Base-by-base conservation (phyloP, 2,797 vertebrate genomes). In the Hephaestus fuliginosus region DNA sequence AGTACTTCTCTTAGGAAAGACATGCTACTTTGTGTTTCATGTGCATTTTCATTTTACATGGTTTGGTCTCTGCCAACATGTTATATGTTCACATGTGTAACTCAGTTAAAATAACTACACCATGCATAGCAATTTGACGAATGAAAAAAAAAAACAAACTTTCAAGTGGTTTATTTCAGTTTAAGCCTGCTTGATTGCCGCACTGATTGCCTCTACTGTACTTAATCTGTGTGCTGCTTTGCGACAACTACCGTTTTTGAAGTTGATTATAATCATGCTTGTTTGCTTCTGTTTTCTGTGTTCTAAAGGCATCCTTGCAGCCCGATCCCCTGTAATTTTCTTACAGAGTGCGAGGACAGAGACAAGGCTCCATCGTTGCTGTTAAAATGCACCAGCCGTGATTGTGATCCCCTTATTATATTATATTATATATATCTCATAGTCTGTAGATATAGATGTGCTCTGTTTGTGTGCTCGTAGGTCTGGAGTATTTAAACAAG, bases 191-290 rank as follows among this genome's bases (percentile, higher is more conserved):
- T n/a, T 91, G 83, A 88, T 89, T 92, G 82, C 77, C n/a, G 1
- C 30, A 68, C 78, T 84, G 87, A 92, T 91, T 91, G 80, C 80
- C 25, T 76, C 58, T 68, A 58, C 81, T 82, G 64, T 74, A 69
- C 43, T 68, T 69, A 62, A 80, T 80, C 67, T 72, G 41, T 65
- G 28, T 55, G 60, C 64, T 60, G 56, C 78, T 51, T 46, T 76
- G 28, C 53, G 82, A 51, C 44, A 65, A 20, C 71, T 39, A 79
- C 52, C 51, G 57, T 77, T 86, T 78, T 81, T 77, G 70, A 82
- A 77, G 78, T 76, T 86, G 86, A 89, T 90, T 86, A 81, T 78
- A 80, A 46, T 55, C 22, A 28, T 3, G 5, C 51, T 75, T 67
- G 66, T 88, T 76, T 86, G 78, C 63, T 43, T 80, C 41, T 25